Conservation (phyloP, 2,113 vertebrate species). For the Octodon degus region DNA sequence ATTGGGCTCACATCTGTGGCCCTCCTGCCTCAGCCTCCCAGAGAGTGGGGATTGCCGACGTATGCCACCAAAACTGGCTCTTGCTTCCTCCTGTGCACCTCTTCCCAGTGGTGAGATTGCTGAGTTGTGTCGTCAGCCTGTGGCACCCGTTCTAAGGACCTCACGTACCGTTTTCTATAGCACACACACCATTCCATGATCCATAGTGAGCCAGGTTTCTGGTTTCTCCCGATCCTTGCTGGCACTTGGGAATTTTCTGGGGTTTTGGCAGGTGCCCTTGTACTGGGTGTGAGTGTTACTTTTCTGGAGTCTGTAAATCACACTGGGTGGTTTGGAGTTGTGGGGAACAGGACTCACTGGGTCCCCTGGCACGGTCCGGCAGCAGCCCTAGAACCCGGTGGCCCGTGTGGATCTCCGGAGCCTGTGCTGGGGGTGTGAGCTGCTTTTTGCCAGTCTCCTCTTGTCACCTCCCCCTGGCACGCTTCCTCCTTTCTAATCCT, state of each 20-base stretch:
- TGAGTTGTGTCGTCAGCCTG: rapidly evolving
- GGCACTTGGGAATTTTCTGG: neutral
- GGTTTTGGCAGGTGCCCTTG: neutral
- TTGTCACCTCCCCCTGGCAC: neutral
- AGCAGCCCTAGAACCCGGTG: neutral
- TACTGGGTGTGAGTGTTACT: neutral
- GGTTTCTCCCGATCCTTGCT: neutral
- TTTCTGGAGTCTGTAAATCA: neutral
- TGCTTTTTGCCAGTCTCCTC: slow-evolving; percentile 9
- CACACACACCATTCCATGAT: rapidly evolving
- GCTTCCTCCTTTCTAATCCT: slow-evolving; percentile 73
- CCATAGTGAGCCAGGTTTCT: neutral
- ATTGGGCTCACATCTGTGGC: neutral
- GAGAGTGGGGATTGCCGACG: neutral
- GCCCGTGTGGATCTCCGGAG: neutral
- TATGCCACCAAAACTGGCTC: neutral
- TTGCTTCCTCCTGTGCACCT: neutral
- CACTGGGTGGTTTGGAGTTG: neutral
- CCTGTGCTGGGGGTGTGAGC: neutral
- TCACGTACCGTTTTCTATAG: rapidly evolving
- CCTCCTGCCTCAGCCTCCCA: neutral
- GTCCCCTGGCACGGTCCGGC: neutral
- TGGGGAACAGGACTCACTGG: neutral
- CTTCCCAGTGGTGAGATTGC: neutral
- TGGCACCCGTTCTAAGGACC: neutral